Evolutionary conservation across 2,797 vertebrate species (phyloP), one percentile per base, ranked within the genome.

Genomic region (Sus cebifrons): DNA sequence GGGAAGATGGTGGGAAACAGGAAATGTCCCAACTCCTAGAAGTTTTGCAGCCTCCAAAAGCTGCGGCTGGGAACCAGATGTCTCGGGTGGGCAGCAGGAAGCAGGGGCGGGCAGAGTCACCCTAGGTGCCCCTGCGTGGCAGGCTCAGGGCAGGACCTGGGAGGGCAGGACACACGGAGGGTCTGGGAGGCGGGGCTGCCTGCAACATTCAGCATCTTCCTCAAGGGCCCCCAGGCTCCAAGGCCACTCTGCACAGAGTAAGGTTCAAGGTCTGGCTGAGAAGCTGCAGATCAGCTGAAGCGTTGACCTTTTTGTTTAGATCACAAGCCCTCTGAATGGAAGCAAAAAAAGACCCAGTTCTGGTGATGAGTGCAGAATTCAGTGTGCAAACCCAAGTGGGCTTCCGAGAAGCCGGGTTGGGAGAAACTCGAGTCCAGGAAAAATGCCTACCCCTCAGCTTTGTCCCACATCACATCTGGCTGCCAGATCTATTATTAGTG

Each of bases 1-100:
- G 87, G 94, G 94, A 96, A 98, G 98, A 98, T 97, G 0, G 0
- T 98, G 98, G 98, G 98, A 98, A 98, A 98, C 97, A 98, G 98
- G 98, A 98, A 98, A 89, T 62, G 70, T 94, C 93, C 94, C 82
- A 87, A 94, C 91, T 87, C 79, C 91, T 97, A 96, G 75, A 97
- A 90, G 82, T 70, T 83, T 58, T 74, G 81, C 85, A 88, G 89
- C 93, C 94, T 97, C 97, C 96, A 82, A 96, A 96, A 77, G 96
- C 84, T 95, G 49, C 62, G 74, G 83, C 97, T 23, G 1, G 96
- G 98, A 96, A 93, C 97, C 86, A 25, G 91, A 60, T 18, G 97
- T 98, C 97, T 87, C 12, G 32, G 20, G 79, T 94, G 88, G 96
- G 96, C 18, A 86, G 91, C 97, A 98, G 96, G 95, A 97, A 97